A percentile compares a stretch with the other conserved stretches of the same genome.
phyloP scores from a whole-genome alignment of 2,797 vertebrate genomes.

The Ceyx erithaca region DNA sequence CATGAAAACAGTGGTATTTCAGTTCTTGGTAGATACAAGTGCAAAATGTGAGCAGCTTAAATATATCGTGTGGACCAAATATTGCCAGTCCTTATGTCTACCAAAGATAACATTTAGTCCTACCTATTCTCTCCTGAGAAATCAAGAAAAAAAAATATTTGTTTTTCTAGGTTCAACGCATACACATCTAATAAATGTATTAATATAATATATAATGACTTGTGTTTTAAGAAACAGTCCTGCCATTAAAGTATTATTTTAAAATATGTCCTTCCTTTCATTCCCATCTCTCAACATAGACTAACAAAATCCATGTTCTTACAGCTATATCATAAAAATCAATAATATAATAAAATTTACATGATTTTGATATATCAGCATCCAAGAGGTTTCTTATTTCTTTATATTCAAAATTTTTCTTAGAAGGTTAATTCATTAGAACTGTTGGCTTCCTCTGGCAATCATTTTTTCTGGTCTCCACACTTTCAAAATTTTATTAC shows the following conservation, averaged over 20 bases:
- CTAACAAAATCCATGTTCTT: not conserved
- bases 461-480: not conserved
- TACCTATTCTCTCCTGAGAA: not conserved
- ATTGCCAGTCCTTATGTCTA: not conserved
- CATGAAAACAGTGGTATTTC: not conserved
- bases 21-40: not conserved
- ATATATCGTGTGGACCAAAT: not conserved
- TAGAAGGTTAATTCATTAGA: not conserved
- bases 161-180: not conserved
- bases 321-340: not conserved
- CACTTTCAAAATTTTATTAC: conserved; percentile 36
- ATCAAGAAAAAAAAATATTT: not conserved
- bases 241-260: not conserved
- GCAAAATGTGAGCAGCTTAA: not conserved
- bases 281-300: not conserved
- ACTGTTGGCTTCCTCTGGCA: not conserved
- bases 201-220: not conserved
- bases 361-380: not conserved
- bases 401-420: not conserved
- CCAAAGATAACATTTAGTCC: not conserved
- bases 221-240: not conserved
- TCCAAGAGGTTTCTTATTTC: not conserved
- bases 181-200: not conserved
- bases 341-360: not conserved
- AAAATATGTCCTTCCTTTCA: not conserved